These are phyloP conservation scores for Danaus plexippus DNA, from an alignment of 1,140 invertebrate species.

Conservation along the genomic window DNA sequence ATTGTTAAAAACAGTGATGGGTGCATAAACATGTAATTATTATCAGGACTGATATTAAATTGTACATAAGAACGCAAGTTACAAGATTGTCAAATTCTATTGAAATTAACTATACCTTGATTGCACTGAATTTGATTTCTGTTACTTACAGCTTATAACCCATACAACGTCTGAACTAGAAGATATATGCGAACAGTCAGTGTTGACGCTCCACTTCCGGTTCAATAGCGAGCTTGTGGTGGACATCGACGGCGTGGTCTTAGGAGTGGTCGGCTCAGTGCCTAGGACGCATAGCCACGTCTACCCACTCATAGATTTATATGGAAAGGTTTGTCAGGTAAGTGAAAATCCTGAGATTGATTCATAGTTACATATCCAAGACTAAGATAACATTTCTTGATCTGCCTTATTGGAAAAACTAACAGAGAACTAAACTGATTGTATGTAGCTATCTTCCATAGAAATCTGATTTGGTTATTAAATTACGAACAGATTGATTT, in stretches of 20 bases:
- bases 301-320: slow-evolving; percentile 47
- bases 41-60: too few relatives aligned
- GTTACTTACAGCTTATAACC: slow-evolving; percentile 27
- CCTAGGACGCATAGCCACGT: slow-evolving; percentile 35
- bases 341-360: neutral
- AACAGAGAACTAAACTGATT: too few relatives aligned
- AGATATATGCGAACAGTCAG: slow-evolving; percentile 39
- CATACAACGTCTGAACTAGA: slow-evolving; percentile 28
- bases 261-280: slow-evolving; percentile 34
- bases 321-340: slow-evolving; percentile 47
- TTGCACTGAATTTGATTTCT: too few relatives aligned
- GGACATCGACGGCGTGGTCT: slow-evolving; percentile 32
- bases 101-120: neutral
- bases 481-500: too few relatives aligned
- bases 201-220: slow-evolving; percentile 45
- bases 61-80: too few relatives aligned
- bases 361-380: too few relatives aligned
- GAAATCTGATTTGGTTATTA: too few relatives aligned
- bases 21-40: too few relatives aligned
- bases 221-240: slow-evolving; percentile 45
- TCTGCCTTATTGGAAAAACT: too few relatives aligned
- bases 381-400: too few relatives aligned
- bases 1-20: too few relatives aligned
- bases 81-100: neutral
- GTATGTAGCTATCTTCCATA: too few relatives aligned